Percentiles rank a stretch among this genome's conserved stretches.
Evolutionary conservation across 2,113 vertebrate genomes (phyloP).

Genomic region (Macaca fascicularis): DNA sequence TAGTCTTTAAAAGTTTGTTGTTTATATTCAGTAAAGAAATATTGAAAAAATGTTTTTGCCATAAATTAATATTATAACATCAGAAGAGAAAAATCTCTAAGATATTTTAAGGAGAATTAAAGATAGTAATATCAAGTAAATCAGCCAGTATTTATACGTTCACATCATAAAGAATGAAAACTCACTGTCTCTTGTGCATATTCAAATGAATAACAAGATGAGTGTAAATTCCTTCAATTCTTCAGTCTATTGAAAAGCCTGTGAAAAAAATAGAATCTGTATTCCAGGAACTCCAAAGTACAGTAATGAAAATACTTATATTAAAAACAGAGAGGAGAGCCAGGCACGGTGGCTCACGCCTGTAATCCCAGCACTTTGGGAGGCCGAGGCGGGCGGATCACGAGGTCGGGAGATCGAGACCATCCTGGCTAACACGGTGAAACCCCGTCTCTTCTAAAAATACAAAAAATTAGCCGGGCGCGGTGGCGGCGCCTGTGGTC

Average conservation of each 20-base stretch:
- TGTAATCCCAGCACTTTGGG: too few relatives aligned
- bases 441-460: too few relatives aligned
- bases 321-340: background rate
- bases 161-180: background rate
- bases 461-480: fast-evolving
- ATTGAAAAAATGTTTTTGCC: background rate
- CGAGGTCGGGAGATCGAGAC: too few relatives aligned
- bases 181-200: background rate
- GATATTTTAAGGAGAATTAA: background rate
- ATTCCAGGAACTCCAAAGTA: background rate
- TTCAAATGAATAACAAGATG: background rate
- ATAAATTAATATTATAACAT: background rate
- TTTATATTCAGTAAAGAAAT: background rate
- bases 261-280: background rate
- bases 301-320: background rate
- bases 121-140: background rate
- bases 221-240: background rate
- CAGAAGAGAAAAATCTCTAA: background rate
- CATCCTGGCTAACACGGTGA: too few relatives aligned
- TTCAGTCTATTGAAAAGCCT: background rate
- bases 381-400: fast-evolving
- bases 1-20: background rate
- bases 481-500: fast-evolving
- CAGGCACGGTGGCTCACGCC: fast-evolving
- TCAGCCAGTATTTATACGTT: background rate